Conservation (phyloP, 2,797 vertebrate species). For the Halcyon badia region DNA sequence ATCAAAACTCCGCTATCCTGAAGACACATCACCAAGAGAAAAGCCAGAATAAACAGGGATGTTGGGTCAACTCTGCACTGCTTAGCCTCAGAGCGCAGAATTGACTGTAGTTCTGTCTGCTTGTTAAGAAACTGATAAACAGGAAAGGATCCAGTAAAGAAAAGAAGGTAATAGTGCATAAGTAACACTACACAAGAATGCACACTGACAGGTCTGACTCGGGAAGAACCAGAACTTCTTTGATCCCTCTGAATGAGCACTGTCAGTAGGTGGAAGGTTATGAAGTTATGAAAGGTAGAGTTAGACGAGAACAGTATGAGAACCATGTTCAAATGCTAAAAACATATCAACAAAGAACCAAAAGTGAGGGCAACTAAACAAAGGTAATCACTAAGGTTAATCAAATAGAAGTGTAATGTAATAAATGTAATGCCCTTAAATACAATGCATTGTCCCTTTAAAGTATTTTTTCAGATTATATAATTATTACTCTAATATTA, state of each 20-base stretch:
- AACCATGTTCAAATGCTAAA: neutral
- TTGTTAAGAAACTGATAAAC: neutral
- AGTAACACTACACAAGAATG: accelerated
- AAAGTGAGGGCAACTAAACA: neutral
- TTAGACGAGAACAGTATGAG: neutral
- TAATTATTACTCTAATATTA: neutral
- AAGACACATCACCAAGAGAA: neutral
- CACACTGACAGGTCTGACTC: accelerated
- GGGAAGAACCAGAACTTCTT: neutral
- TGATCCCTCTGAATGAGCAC: neutral
- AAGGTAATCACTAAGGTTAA: neutral
- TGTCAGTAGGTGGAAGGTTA: neutral
- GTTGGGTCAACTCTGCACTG: neutral
- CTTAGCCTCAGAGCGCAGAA: neutral
- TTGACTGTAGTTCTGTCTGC: accelerated
- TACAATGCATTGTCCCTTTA: neutral
- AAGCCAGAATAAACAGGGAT: neutral
- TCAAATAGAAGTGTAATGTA: neutral
- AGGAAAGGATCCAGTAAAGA: neutral
- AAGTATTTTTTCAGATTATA: neutral
- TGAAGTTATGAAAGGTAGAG: neutral
- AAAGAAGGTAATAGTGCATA: neutral
- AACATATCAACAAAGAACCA: neutral
- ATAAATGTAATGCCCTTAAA: neutral
- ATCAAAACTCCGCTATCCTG: neutral